Evolutionary conservation across 2,113 vertebrate species (phyloP), one percentile per base, ranked within the genome.

Genomic region (Panthera uncia): DNA sequence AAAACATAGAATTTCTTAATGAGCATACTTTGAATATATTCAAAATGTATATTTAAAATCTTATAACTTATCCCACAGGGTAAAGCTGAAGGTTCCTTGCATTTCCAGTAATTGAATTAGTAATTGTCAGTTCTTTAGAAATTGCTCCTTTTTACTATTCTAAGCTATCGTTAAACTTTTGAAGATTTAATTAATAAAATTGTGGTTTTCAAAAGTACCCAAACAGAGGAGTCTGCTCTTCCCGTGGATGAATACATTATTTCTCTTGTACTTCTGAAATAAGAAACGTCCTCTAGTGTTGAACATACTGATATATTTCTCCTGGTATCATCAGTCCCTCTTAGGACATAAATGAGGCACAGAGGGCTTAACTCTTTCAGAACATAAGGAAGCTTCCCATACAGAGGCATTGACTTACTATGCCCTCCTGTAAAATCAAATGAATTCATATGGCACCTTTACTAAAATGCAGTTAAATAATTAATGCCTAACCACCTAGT

Each of bases 21-120:
- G 27, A 92, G 63, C 68, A 38, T 82, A 52, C 86, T 86, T 81
- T 65, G 38, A 90, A 52, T 76, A 65, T 76, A 29, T 91, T 78
- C 38, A 94, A 91, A 84, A 50, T 89, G 0, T 4, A 19, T 92
- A 9, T 94, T 74, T 92, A 86, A 97, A 93, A 81, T 88, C 8
- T 52, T 66, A 31, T 50, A 83, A 13, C 14, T 88, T 33, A 65
- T 71, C 45, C 25, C 23, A 33, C 25, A 89, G 88, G 52, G 18
- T 84, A 48, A 76, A 78, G 48, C 55, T 29, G 33, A 85, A 52
- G 55, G 3, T 11, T 50, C 0, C 21, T 79, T 38, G 2, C 4
- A 61, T n/a, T 86, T 86, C 14, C 36, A 96, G 1, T 45, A 89
- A 83, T 36, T 83, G 29, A 36, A 76, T 82, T 96, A 87, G 14